Evolutionary conservation across 2,797 vertebrate genomes (phyloP), one percentile per base, ranked within the genome.

Genomic region (Macropus fuliginosus): DNA sequence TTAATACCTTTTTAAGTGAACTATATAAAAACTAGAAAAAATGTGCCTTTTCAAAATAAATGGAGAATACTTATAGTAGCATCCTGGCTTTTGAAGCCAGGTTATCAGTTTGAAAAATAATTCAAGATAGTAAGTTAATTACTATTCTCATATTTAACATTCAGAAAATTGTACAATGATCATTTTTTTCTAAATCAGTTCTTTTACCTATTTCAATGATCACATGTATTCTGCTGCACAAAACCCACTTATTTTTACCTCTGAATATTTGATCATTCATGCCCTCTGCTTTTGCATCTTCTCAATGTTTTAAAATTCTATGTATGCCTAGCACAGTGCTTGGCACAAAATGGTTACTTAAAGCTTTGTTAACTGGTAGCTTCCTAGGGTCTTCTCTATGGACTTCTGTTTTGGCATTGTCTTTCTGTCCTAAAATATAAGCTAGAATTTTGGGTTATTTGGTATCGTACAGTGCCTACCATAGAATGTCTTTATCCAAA

Each of bases 61-160:
- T 93, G 3, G 11, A 96, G 21, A 13, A 97, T 94, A 97, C 97
- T 95, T 92, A 96, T 24, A 94, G 74, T 46, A 95, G 95, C 93
- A 97, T 34, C 96, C 59, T 96, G 91, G 74, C 91, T 97, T 95
- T 92, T 96, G 81, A 97, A 97, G 96, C 96, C 29, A 95, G 94
- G 93, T 97, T 93, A 97, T 96, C 96, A 98, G 95, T 97, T 97
- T 97, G 34, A 93, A 93, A 98, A 97, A 98, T 98, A 98, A 90
- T 97, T 92, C 96, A 97, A 94, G 91, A 91, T 95, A 97, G 54
- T 92, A 91, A 95, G 94, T 97, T 97, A 87, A 28, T 81, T 6
- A 28, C 81, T 97, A 95, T 95, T 98, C 97, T 97, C 96, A 96
- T 92, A 97, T 97, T 98, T 98, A 98, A 98, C 96, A 98, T 98